Evolutionary conservation across 1,140 invertebrate species (phyloP).

Genomic region (Polyergus mexicanus): DNA sequence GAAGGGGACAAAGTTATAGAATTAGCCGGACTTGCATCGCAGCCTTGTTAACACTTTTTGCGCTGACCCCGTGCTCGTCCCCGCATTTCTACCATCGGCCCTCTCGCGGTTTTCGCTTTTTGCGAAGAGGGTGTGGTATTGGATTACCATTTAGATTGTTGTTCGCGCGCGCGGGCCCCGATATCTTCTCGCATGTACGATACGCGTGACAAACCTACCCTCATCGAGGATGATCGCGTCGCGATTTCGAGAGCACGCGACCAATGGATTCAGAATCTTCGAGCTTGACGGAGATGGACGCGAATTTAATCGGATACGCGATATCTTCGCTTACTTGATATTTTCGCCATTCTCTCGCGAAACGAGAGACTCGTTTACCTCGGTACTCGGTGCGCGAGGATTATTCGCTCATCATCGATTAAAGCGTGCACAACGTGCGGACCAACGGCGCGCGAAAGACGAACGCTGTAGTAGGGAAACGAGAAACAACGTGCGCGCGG

Average conservation of each 20-base stretch:
- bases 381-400: too few relatives aligned
- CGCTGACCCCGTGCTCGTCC: slow-evolving; percentile 25
- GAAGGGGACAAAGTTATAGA: slow-evolving; percentile 60
- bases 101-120: slow-evolving; percentile 77
- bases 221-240: background rate
- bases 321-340: background rate
- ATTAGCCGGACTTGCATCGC: slow-evolving; percentile 70
- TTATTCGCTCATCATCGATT: slow-evolving; percentile 33
- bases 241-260: background rate
- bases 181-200: slow-evolving; percentile 13
- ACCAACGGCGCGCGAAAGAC: slow-evolving; percentile 59
- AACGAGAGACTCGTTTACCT: background rate
- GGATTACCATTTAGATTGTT: slow-evolving; percentile 87
- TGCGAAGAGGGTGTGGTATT: slow-evolving; percentile 82
- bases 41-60: slow-evolving; percentile 84
- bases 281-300: background rate
- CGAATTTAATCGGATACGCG: background rate
- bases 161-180: slow-evolving; percentile 58
- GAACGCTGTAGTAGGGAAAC: slow-evolving; percentile 39
- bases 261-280: background rate
- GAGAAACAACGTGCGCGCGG: slow-evolving; percentile 74
- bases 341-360: background rate
- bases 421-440: slow-evolving; percentile 4
- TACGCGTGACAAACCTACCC: slow-evolving; percentile 50
- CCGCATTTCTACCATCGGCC: slow-evolving; percentile 60